Conservation (phyloP, 2,888 invertebrate species). For the Tuta absoluta region DNA sequence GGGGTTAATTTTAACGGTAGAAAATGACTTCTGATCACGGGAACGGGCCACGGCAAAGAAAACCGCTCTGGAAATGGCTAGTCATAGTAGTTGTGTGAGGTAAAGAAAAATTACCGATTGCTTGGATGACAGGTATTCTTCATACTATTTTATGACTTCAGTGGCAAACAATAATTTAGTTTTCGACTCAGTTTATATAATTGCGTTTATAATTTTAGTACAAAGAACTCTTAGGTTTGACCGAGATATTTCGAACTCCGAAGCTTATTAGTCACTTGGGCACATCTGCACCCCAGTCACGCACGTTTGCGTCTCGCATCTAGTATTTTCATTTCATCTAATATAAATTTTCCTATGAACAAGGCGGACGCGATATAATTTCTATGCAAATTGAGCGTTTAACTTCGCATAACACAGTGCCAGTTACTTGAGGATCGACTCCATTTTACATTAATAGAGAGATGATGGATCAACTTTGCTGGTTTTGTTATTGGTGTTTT, state of each 20-base stretch:
- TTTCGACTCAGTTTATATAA: too few relatives aligned
- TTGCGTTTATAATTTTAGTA: background rate
- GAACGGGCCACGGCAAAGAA: too few relatives aligned
- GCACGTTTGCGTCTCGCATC: slow-evolving; percentile 4
- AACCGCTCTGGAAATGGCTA: too few relatives aligned
- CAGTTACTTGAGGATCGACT: slow-evolving; percentile 47
- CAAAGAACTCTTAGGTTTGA: background rate
- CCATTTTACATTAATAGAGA: slow-evolving; percentile 57
- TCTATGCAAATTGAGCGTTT: slow-evolving; percentile 79
- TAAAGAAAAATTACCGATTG: too few relatives aligned
- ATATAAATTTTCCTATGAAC: slow-evolving; percentile 64
- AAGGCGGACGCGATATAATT: slow-evolving; percentile 77
- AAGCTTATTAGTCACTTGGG: background rate
- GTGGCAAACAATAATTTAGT: too few relatives aligned
- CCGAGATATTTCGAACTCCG: background rate
- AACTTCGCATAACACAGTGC: slow-evolving; percentile 69
- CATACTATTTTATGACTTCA: too few relatives aligned
- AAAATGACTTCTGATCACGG: too few relatives aligned
- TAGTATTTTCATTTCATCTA: slow-evolving; percentile 13
- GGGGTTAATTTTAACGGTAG: too few relatives aligned
- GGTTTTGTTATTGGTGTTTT: slow-evolving; percentile 22
- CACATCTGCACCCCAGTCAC: background rate
- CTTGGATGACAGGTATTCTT: too few relatives aligned
- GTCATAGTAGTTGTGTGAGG: too few relatives aligned
- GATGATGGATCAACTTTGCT: slow-evolving; percentile 28